A percentile compares a stretch with the other conserved stretches of the same genome.
These are phyloP conservation scores for Polyodon spathula DNA, from an alignment of 2,113 vertebrate genomes.

Conservation along the genomic window DNA sequence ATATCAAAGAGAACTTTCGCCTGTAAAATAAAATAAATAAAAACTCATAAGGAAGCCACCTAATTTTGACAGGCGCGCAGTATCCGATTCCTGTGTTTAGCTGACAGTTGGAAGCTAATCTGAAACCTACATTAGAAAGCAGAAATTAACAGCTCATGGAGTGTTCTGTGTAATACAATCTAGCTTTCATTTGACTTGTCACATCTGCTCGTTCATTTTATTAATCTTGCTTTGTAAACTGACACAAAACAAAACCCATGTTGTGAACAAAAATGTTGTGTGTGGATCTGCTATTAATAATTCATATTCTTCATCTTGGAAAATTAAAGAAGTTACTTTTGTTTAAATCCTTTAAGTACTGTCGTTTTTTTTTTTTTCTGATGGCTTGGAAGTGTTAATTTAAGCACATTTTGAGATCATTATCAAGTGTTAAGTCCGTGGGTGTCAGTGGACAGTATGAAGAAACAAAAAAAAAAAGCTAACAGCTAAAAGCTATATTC, in stretches of 20 bases:
- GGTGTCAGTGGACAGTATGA: too few species aligned
- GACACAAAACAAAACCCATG: slow-evolving; percentile 9
- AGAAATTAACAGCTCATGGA: slow-evolving; percentile 38
- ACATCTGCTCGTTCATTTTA: slow-evolving; percentile 40
- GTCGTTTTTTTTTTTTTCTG: too few species aligned
- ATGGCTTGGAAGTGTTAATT: too few species aligned
- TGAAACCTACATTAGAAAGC: slow-evolving; percentile 28
- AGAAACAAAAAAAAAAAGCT: too few species aligned
- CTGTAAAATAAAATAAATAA: slow-evolving; percentile 50
- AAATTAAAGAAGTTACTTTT: too few species aligned
- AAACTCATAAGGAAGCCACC: slow-evolving; percentile 69
- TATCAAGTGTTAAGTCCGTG: too few species aligned
- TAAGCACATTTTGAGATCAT: too few species aligned
- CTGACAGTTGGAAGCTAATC: slow-evolving; percentile 44
- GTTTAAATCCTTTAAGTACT: too few species aligned
- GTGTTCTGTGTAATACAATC: slow-evolving; percentile 26
- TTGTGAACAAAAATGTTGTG: too few species aligned
- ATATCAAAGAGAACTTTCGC: slow-evolving; percentile 85
- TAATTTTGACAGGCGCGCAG: slow-evolving; percentile 69
- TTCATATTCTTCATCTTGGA: too few species aligned
- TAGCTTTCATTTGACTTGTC: slow-evolving; percentile 36
- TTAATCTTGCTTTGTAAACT: slow-evolving; percentile 46
- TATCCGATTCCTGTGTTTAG: slow-evolving; percentile 62
- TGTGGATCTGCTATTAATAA: too few species aligned
- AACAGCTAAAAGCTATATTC: too few species aligned